These are phyloP conservation scores for Acholoe squamosa DNA, from an alignment of 2,888 invertebrate genomes.

Conservation along the genomic window DNA sequence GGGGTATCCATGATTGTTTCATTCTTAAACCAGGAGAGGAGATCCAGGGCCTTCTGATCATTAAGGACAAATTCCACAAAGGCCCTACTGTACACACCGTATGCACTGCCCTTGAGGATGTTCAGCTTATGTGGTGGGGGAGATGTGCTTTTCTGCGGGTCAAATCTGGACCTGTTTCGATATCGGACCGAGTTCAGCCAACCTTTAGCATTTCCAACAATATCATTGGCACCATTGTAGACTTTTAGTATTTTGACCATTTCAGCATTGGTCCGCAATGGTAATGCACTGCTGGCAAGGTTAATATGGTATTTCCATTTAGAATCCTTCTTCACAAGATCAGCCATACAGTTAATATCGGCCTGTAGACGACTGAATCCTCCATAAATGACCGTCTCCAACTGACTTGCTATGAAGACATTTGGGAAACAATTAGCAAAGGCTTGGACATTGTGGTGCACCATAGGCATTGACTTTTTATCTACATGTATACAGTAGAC, in stretches of 20 bases:
- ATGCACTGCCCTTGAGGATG: constrained; percentile 81
- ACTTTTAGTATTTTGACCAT: constrained; percentile 80
- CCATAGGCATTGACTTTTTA: constrained; percentile 22
- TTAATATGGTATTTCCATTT: constrained; percentile 82
- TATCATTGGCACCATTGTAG: constrained; percentile 82
- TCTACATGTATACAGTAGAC: constrained; percentile 82
- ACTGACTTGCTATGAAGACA: constrained; percentile 79
- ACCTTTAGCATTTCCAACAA: constrained; percentile 78
- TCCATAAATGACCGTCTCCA: constrained; percentile 79
- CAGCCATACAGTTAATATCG: constrained; percentile 79
- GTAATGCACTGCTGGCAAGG: constrained; percentile 81
- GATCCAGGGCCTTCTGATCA: constrained; percentile 74
- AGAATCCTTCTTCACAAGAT: constrained; percentile 71
- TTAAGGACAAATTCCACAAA: constrained; percentile 79
- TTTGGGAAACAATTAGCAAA: constrained; percentile 68
- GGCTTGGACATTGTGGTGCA: background rate
- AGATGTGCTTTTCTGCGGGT: constrained; percentile 64
- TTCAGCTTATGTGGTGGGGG: constrained; percentile 72
- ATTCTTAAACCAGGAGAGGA: constrained; percentile 79
- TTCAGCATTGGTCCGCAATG: constrained; percentile 81
- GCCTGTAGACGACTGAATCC: constrained; percentile 80
- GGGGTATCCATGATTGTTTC: constrained; percentile 75
- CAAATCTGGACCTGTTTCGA: constrained; percentile 70
- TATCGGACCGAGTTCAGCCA: constrained; percentile 71
- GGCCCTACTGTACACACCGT: constrained; percentile 79